phyloP scores from a whole-genome alignment of 1,140 invertebrate genomes.

The Doryteuthis pealeii region DNA sequence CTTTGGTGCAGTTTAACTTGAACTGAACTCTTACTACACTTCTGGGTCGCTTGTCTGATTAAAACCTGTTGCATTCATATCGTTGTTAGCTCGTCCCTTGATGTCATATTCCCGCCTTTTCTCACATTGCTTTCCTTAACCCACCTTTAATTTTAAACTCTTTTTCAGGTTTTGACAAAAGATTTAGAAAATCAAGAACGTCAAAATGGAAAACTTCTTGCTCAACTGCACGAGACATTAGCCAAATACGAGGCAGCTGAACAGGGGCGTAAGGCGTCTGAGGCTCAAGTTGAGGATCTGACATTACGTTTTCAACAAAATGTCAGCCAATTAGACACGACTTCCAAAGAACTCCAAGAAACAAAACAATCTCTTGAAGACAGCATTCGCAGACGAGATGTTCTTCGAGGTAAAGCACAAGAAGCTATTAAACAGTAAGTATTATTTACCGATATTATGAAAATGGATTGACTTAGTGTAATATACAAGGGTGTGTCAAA shows the following conservation, averaged over 20 bases:
- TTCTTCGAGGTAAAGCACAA: slow-evolving; percentile 53
- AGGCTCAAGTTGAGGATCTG: slow-evolving; percentile 47
- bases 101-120: no score
- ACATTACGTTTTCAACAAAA: slow-evolving; percentile 37
- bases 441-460: no score
- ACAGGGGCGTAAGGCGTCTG: slow-evolving; percentile 37
- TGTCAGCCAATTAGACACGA: slow-evolving; percentile 43
- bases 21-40: no score
- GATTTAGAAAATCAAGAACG: slow-evolving; percentile 55
- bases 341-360: slow-evolving; percentile 40
- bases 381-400: slow-evolving; percentile 53
- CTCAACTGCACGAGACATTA: slow-evolving; percentile 47
- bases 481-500: no score
- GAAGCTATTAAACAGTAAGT: slow-evolving; percentile 58
- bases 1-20: no score
- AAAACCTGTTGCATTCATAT: no score
- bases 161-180: slow-evolving; percentile 49
- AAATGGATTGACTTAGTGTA: no score
- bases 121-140: no score
- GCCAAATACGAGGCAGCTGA: slow-evolving; percentile 50
- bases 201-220: slow-evolving; percentile 52
- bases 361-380: slow-evolving; percentile 46
- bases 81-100: no score
- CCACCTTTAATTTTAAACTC: no score
- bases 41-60: no score